Evolutionary conservation across 2,888 invertebrate species (phyloP), one percentile per base, ranked within the genome.

Genomic region (Margaritifera margaritifera): DNA sequence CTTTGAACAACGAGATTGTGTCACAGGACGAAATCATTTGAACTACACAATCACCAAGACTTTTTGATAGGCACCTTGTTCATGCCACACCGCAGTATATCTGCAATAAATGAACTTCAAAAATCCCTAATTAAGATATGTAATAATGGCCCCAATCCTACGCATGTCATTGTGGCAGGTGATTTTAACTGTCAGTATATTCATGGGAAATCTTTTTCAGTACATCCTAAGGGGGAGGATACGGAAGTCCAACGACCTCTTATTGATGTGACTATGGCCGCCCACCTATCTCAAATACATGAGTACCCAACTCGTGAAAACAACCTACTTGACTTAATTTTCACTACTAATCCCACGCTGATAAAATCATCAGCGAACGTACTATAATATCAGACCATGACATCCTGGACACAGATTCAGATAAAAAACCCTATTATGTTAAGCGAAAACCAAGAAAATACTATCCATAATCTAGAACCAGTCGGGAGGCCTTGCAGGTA

Each of bases 11-110:
- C 60, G 69, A 42, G 68, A 71, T 52, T 62, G 65, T 20, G 62
- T 75, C 5, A 75, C 69, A 24, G 52, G 69, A 72, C 51, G 75
- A 77, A 69, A 53, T 75, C 3, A 62, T 66, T 57, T 75, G 69
- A 77, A 62, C 25, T 71, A 1, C 53, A 69, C 53, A 55, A 59
- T n/a, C 27, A n/a, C 50, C 70, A 73, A 66, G 66, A 72, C 52
- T 59, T 73, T 18, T 53, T 65, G 11, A 59, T 70, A 18, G 59
- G 67, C 24, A 66, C 69, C 1, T 72, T 59, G 31, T 71, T 71
- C 65, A 74, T 74, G 74, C 63, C 74, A 6, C 71, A 71, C 52
- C 50, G 74, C n/a, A n/a, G n/a, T 60, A 68, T 64, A 27, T 24
- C 55, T 6, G 6, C 18, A 42, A 25, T 59, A 24, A 27, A 71